Percentiles rank a stretch among this genome's conserved stretches.
Evolutionary conservation across 2,888 invertebrate species (phyloP).

Genomic region (Nomada fabriciana): DNA sequence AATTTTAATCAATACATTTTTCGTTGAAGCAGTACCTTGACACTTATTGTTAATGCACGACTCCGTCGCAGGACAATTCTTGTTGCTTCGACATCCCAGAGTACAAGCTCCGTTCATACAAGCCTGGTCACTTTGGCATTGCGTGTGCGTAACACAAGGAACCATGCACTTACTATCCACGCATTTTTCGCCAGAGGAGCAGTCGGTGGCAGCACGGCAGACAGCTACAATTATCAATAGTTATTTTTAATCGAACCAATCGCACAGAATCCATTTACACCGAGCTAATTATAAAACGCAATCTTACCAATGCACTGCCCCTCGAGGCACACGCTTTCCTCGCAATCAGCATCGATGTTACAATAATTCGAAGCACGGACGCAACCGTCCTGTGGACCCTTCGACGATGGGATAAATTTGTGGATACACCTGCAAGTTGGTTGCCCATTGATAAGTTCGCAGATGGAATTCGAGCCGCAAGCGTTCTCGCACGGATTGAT

Average conservation of each 20-base stretch:
- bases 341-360: constrained; percentile 90
- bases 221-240: constrained; percentile 83
- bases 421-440: constrained; percentile 92
- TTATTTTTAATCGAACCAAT: not conserved
- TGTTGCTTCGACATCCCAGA: constrained; percentile 93
- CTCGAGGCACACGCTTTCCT: constrained; percentile 91
- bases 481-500: constrained; percentile 92
- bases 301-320: constrained; percentile 90
- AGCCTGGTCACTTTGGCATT: constrained; percentile 92
- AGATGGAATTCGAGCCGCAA: constrained; percentile 93
- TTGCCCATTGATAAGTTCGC: constrained; percentile 91
- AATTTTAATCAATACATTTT: too few relatives aligned
- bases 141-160: constrained; percentile 92
- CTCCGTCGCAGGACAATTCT: constrained; percentile 91
- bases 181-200: constrained; percentile 92
- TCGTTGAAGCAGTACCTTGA: constrained; percentile 82
- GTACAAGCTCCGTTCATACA: constrained; percentile 92
- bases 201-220: constrained; percentile 91
- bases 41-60: constrained; percentile 95
- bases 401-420: constrained; percentile 90
- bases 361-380: constrained; percentile 89
- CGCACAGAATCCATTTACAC: not conserved
- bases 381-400: constrained; percentile 89
- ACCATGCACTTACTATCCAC: constrained; percentile 91
- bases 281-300: not conserved